Conservation (phyloP, 1,140 invertebrate species). For the Scaptomyza graminum region DNA sequence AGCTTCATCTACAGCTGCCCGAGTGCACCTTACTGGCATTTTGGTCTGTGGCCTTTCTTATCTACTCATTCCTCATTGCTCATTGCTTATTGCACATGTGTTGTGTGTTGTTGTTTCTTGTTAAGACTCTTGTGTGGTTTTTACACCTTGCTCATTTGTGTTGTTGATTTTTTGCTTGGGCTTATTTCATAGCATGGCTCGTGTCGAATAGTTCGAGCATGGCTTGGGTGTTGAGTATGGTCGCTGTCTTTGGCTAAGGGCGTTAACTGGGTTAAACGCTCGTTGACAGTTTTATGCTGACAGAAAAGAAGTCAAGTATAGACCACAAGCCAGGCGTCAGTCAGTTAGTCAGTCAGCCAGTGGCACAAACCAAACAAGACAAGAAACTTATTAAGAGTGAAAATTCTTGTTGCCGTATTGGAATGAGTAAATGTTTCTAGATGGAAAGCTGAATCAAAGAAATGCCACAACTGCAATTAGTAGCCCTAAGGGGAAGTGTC, state of each 20-base stretch:
- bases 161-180: constrained; percentile 32
- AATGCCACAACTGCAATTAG: constrained; percentile 60
- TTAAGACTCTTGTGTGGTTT: constrained; percentile 55
- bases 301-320: constrained; percentile 38
- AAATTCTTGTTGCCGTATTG: constrained; percentile 56
- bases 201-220: constrained; percentile 59
- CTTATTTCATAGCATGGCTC: constrained; percentile 21
- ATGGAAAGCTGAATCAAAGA: constrained; percentile 57
- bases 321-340: constrained; percentile 42
- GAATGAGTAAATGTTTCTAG: constrained; percentile 65
- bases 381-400: constrained; percentile 79
- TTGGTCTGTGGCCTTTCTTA: constrained; percentile 55
- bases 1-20: constrained; percentile 9
- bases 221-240: not conserved
- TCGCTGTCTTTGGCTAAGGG: constrained; percentile 61
- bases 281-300: constrained; percentile 76
- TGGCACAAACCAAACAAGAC: constrained; percentile 75
- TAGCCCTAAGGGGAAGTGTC: constrained; percentile 24
- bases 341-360: constrained; percentile 59
- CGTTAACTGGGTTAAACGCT: constrained; percentile 79
- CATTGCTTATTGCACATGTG: constrained; percentile 18
- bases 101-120: not conserved
- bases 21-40: constrained; percentile 43
- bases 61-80: constrained; percentile 13
- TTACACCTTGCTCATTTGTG: constrained; percentile 68